phyloP scores from a whole-genome alignment of 2,888 invertebrate genomes.

The Amphipyra tragopoginis region DNA sequence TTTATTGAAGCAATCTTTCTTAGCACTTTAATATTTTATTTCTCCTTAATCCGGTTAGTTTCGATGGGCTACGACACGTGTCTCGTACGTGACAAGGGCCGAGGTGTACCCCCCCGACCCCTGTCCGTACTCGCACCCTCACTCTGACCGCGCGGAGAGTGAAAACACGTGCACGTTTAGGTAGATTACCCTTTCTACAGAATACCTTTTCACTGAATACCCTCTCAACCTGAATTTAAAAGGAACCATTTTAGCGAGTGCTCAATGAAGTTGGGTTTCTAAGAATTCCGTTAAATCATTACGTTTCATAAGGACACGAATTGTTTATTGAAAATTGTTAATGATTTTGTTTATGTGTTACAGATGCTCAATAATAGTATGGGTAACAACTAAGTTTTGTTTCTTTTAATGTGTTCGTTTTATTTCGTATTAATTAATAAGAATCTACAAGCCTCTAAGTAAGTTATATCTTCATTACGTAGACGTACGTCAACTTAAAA shows the following conservation, averaged over 20 bases:
- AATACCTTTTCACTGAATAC: conserved; percentile 15
- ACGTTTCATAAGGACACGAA: too few species aligned
- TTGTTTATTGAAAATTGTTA: too few species aligned
- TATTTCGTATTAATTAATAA: too few species aligned
- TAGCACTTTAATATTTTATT: conserved; percentile 16
- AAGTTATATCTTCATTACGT: too few species aligned
- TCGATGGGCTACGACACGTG: conserved; percentile 15
- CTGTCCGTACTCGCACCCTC: conserved; percentile 1
- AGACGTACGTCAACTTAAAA: too few species aligned
- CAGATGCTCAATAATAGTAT: too few species aligned
- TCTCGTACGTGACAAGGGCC: conserved; percentile 23
- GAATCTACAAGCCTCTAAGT: too few species aligned
- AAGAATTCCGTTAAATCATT: conserved; percentile 11
- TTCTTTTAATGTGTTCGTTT: too few species aligned
- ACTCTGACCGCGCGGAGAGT: not conserved
- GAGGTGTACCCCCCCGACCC: not conserved
- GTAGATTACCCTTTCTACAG: not conserved
- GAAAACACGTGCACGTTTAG: conserved; percentile 14
- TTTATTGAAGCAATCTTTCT: conserved; percentile 13
- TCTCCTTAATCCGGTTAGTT: conserved; percentile 15
- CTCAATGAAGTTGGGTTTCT: conserved; percentile 10
- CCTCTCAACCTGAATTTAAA: conserved; percentile 29
- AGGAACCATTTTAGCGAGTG: conserved; percentile 30
- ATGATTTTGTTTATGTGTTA: too few species aligned
- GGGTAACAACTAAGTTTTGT: too few species aligned